phyloP scores from a whole-genome alignment of 2,797 vertebrate genomes.

The Ctenochaetus hawaiiensis region DNA sequence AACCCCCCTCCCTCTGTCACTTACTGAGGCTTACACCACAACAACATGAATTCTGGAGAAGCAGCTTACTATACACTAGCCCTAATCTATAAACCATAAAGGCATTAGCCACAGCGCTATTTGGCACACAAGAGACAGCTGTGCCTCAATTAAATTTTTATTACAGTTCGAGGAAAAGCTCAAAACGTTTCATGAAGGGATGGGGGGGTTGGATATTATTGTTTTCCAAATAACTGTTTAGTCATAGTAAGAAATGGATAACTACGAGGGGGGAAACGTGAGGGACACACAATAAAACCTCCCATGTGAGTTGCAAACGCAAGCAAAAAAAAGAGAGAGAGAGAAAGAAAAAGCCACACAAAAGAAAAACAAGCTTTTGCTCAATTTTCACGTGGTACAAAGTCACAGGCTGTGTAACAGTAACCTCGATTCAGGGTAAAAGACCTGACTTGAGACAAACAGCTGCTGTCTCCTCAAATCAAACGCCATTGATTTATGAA shows the following conservation, averaged over 20 bases:
- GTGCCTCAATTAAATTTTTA: constrained; percentile 40
- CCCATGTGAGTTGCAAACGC: neutral
- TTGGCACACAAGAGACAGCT: constrained; percentile 59
- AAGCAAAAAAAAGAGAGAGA: neutral
- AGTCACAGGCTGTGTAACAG: constrained; percentile 45
- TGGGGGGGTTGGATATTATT: neutral
- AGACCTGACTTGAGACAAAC: constrained; percentile 36
- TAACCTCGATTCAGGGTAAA: constrained; percentile 45
- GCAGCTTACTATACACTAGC: constrained; percentile 67
- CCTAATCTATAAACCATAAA: constrained; percentile 74
- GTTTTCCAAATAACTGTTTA: neutral
- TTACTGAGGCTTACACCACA: constrained; percentile 73
- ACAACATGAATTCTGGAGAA: constrained; percentile 73
- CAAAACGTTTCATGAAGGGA: neutral
- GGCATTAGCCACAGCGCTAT: constrained; percentile 49
- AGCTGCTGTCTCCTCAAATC: constrained; percentile 36
- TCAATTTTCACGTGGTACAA: constrained; percentile 67
- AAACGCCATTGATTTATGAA: constrained; percentile 41
- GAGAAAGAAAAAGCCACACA: constrained; percentile 49
- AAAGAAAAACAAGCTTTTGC: constrained; percentile 63
- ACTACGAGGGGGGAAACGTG: too few relatives aligned
- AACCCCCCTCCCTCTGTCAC: constrained; percentile 67
- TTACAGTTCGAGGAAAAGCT: constrained; percentile 11
- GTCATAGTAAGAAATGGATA: too few relatives aligned
- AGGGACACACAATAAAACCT: neutral